phyloP scores from a whole-genome alignment of 2,888 invertebrate species.

The Melinaea marsaeus region DNA sequence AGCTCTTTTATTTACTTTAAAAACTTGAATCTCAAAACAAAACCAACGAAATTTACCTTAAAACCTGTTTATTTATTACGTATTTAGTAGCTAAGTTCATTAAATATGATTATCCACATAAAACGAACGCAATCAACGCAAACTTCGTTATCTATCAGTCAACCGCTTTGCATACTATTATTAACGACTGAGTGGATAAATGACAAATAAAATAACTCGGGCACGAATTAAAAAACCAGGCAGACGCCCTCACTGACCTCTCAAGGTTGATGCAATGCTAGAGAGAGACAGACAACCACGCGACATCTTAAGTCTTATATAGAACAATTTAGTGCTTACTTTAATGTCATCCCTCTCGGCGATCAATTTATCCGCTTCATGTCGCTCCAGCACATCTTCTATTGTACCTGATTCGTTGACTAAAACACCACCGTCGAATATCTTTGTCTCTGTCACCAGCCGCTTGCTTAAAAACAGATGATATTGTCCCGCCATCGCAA shows the following conservation, averaged over 20 bases:
- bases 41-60: too few relatives aligned
- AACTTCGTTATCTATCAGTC: conserved; percentile 1
- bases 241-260: conserved; percentile 33
- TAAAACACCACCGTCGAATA: conserved; percentile 79
- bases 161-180: not conserved
- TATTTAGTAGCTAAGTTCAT: too few relatives aligned
- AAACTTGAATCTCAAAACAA: too few relatives aligned
- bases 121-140: too few relatives aligned
- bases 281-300: conserved; percentile 26
- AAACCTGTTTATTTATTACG: too few relatives aligned
- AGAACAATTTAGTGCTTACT: conserved; percentile 48
- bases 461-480: conserved; percentile 68
- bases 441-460: conserved; percentile 73
- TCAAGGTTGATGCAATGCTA: conserved; percentile 35
- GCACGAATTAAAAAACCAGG: conserved; percentile 28
- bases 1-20: too few relatives aligned
- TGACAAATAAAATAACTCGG: conserved; percentile 27
- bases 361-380: conserved; percentile 66
- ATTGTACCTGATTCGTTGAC: conserved; percentile 79
- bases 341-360: conserved; percentile 71
- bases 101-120: too few relatives aligned
- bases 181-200: conserved; percentile 13
- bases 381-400: conserved; percentile 66
- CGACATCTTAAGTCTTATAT: conserved; percentile 19
- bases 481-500: conserved; percentile 46